Evolutionary conservation across 2,797 vertebrate genomes (phyloP), one percentile per base, ranked within the genome.

Genomic region (Acomys russatus): DNA sequence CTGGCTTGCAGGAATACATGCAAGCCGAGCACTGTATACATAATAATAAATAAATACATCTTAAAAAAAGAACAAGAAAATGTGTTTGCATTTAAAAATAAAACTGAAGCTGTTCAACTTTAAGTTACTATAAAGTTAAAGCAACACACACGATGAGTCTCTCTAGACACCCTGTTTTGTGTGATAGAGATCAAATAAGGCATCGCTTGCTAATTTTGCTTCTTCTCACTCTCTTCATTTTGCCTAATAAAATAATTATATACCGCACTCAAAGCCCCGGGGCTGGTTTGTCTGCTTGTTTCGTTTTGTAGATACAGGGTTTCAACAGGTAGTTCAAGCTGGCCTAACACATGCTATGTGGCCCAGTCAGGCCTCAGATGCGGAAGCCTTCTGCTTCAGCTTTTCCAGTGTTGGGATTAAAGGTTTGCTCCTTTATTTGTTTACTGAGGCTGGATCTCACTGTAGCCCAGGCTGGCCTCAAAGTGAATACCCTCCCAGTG

Each of bases 161-260:
- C 76, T 71, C 14, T 61, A 87, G 83, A 49, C 92, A 49, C 23
- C 86, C 9, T 73, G 9, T 90, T 73, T 56, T 76, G 23, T 94
- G 28, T 90, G 63, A 6, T 90, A 64, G 77, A 68, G 44, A 79
- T 25, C 78, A 44, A 91, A 68, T 94, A 44, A 18, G 23, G 9
- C 74, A 35, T 63, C 38, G 25, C 70, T 85, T 10, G n/a, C 28
- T 92, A 78, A 59, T 95, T 94, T 94, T 89, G n/a, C 91, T 92
- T 93, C 35, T 83, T 74, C 51, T 14, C 15, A 23, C 93, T 95
- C 87, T 30, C 17, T 90, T 33, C 9, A 15, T 89, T 94, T 96
- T 51, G 11, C 63, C 59, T 86, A 83, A 38, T 96, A 38, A 44
- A 90, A 94, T 22, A 89, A 76, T 86, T 77, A 85, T 77, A 94